Evolutionary conservation across 2,888 invertebrate species (phyloP).

Genomic region (Noctuana brunneofusca): DNA sequence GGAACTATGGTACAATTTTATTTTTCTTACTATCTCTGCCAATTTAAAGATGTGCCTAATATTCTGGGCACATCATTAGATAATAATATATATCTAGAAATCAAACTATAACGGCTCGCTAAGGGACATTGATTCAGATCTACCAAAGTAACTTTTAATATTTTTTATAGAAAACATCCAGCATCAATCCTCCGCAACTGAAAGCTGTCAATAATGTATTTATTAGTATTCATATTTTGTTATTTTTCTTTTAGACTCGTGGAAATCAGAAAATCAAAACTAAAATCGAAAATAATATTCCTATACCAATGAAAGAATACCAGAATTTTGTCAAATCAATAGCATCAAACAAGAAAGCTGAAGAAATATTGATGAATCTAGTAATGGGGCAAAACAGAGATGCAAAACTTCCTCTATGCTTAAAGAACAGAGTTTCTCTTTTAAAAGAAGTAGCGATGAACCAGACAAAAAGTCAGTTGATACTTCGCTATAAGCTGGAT

Average conservation of each 20-base stretch:
- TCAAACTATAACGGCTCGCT: too few species aligned
- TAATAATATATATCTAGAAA: too few species aligned
- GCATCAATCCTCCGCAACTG: too few species aligned
- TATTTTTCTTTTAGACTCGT: neutral
- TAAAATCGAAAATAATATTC: constrained; percentile 16
- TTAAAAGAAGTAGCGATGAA: constrained; percentile 17
- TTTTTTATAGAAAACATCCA: too few species aligned
- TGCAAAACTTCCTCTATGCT: constrained; percentile 23
- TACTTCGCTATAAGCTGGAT: constrained; percentile 26
- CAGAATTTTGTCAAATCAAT: constrained; percentile 8
- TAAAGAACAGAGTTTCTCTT: constrained; percentile 24
- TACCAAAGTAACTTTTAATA: too few species aligned
- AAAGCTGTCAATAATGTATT: too few species aligned
- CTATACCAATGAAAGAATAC: constrained; percentile 14
- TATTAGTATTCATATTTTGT: too few species aligned
- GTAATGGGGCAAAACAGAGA: constrained; percentile 24
- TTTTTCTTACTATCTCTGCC: too few species aligned
- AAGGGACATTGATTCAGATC: too few species aligned
- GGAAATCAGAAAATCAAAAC: neutral
- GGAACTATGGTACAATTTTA: neutral
- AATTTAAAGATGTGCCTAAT: too few species aligned
- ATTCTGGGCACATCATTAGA: too few species aligned
- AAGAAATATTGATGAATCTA: constrained; percentile 25
- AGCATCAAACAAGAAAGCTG: constrained; percentile 20
- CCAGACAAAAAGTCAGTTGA: constrained; percentile 23